phyloP scores from a whole-genome alignment of 1,140 invertebrate species.

The Cotesia glomerata region DNA sequence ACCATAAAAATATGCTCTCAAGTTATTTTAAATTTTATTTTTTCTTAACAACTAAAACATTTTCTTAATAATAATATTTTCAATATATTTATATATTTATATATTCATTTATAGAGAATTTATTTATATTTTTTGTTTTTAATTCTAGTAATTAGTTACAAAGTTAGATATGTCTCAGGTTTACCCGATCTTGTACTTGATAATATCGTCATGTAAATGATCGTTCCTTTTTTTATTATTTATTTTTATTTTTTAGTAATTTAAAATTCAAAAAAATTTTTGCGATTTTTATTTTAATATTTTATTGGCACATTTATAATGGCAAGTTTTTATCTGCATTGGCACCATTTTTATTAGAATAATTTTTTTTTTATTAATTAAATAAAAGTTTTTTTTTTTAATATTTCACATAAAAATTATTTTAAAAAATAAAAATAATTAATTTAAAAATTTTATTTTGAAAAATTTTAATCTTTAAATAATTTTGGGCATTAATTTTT shows the following conservation, averaged over 20 bases:
- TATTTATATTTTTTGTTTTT: conserved; percentile 23
- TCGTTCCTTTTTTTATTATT: not conserved
- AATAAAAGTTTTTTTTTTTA: not conserved
- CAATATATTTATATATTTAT: conserved; percentile 10
- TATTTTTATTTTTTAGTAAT: not conserved
- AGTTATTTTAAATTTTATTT: conserved; percentile 49
- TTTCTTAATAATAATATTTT: conserved; percentile 7
- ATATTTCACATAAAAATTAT: too few species aligned
- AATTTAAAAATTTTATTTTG: too few species aligned
- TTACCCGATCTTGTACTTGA: conserved; percentile 61
- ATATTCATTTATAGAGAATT: not conserved
- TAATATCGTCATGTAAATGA: conserved; percentile 34
- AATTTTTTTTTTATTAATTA: conserved; percentile 1
- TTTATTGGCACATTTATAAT: conserved; percentile 59
- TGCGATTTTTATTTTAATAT: not conserved
- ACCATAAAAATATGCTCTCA: conserved; percentile 47
- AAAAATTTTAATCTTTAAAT: too few species aligned
- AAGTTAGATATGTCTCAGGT: conserved; percentile 63
- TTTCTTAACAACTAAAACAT: not conserved
- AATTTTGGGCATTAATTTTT: too few species aligned
- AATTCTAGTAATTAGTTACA: conserved; percentile 58
- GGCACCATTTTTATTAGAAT: conserved; percentile 48
- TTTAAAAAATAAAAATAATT: too few species aligned
- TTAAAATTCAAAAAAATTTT: conserved; percentile 4
- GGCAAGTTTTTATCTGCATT: conserved; percentile 55